Evolutionary conservation across 2,888 invertebrate genomes (phyloP).

Genomic region (Penaeus monodon): DNA sequence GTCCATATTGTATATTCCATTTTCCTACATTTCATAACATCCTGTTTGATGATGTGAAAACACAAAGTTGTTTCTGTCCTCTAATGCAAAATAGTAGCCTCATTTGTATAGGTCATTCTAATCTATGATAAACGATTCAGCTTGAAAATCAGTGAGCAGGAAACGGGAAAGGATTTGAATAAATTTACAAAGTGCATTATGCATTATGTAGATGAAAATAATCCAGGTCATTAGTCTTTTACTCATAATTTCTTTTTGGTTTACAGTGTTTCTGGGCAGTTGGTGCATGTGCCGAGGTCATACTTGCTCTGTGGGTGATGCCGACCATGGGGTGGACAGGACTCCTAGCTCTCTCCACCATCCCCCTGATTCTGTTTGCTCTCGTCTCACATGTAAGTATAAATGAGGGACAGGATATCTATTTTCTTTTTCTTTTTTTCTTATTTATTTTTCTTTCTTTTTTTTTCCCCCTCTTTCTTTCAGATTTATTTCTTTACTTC

Average conservation of each 20-base stretch:
- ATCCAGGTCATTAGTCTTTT: neutral
- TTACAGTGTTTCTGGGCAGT: slow-evolving; percentile 94
- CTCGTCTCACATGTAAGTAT: slow-evolving; percentile 70
- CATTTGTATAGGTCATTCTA: no score
- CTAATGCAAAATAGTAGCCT: no score
- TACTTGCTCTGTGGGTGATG: slow-evolving; percentile 90
- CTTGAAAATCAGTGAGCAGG: no score
- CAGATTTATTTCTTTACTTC: neutral
- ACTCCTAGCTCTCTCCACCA: slow-evolving; percentile 90
- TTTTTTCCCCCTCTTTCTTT: neutral
- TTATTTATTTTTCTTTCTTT: no score
- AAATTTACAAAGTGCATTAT: neutral
- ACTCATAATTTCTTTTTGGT: neutral
- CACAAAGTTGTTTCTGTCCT: no score
- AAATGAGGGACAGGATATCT: neutral
- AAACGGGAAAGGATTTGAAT: neutral
- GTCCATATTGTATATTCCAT: no score
- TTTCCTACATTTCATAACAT: neutral
- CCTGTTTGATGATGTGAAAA: no score
- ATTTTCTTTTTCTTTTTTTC: no score
- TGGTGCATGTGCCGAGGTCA: slow-evolving; percentile 93
- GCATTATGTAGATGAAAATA: neutral
- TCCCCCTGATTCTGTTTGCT: slow-evolving; percentile 85
- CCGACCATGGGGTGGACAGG: slow-evolving; percentile 92
- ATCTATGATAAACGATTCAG: neutral